Evolutionary conservation across 2,888 invertebrate species (phyloP).

Genomic region (Oscheius myriophilus): DNA sequence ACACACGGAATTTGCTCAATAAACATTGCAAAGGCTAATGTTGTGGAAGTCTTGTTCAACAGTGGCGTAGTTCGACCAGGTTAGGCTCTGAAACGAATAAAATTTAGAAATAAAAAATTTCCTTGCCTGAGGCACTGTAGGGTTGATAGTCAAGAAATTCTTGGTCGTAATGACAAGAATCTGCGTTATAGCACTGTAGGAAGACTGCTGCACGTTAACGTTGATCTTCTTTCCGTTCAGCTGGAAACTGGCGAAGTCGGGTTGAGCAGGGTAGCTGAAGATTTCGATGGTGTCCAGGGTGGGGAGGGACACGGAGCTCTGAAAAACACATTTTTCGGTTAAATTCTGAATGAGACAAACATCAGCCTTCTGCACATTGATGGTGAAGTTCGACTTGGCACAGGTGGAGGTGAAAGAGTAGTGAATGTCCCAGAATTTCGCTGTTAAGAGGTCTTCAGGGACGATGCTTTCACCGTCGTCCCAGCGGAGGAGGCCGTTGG

Average conservation of each 20-base stretch:
- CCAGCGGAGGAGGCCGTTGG: conserved; percentile 54
- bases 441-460: conserved; percentile 2
- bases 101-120: too few relatives aligned
- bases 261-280: conserved; percentile 48
- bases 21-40: too few relatives aligned
- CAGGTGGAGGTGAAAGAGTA: conserved; percentile 12
- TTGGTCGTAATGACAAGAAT: conserved; percentile 15
- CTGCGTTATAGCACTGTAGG: conserved; percentile 24
- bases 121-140: conserved; percentile 18
- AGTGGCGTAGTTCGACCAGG: too few relatives aligned
- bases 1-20: too few relatives aligned
- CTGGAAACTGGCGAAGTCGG: conserved; percentile 49
- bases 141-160: conserved; percentile 16
- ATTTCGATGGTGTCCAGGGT: conserved; percentile 57
- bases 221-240: conserved; percentile 22
- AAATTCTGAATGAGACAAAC: conserved; percentile 2
- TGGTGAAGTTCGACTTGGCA: conserved; percentile 6
- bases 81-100: too few relatives aligned
- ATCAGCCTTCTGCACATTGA: conserved; percentile 9
- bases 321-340: background rate
- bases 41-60: too few relatives aligned
- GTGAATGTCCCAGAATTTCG: conserved; percentile 26
- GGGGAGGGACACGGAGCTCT: conserved; percentile 38
- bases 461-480: conserved; percentile 65
- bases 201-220: conserved; percentile 17